These are phyloP conservation scores for Clarias platycephalus DNA, from an alignment of 2,797 vertebrate species.

Conservation along the genomic window DNA sequence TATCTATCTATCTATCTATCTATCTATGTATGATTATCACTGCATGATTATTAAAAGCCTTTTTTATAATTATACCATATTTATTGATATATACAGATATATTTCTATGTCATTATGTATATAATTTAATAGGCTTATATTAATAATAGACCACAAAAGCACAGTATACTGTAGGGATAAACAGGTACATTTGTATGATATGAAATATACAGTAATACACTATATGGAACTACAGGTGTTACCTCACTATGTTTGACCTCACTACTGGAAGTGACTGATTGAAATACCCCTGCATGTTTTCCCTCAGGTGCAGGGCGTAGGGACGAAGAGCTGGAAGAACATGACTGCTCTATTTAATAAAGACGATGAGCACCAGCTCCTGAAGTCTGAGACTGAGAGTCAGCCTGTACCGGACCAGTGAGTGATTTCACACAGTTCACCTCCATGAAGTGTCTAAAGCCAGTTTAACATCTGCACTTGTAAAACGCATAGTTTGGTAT, in stretches of 20 bases:
- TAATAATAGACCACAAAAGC: not conserved
- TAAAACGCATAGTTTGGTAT: not conserved
- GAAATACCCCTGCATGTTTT: constrained; percentile 26
- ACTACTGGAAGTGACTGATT: not conserved
- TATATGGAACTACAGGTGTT: too few relatives aligned
- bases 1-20: too few relatives aligned
- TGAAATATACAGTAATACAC: not conserved
- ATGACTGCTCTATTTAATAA: constrained; percentile 86
- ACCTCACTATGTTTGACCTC: not conserved
- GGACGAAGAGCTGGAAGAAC: constrained; percentile 86
- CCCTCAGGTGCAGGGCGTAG: constrained; percentile 87
- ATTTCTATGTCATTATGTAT: too few relatives aligned
- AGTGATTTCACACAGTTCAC: constrained; percentile 60
- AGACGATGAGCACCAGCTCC: constrained; percentile 89
- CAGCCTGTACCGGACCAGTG: constrained; percentile 84
- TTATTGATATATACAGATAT: not conserved
- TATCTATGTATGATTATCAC: not conserved
- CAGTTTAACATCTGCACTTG: not conserved
- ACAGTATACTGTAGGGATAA: not conserved
- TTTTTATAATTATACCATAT: not conserved
- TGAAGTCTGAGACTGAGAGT: constrained; percentile 77
- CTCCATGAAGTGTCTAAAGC: not conserved
- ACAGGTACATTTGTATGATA: not conserved
- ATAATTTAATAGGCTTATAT: too few relatives aligned
- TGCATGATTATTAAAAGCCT: not conserved